These are phyloP conservation scores for Petrolisthes cinctipes DNA, from an alignment of 2,888 invertebrate species.

Conservation along the genomic window DNA sequence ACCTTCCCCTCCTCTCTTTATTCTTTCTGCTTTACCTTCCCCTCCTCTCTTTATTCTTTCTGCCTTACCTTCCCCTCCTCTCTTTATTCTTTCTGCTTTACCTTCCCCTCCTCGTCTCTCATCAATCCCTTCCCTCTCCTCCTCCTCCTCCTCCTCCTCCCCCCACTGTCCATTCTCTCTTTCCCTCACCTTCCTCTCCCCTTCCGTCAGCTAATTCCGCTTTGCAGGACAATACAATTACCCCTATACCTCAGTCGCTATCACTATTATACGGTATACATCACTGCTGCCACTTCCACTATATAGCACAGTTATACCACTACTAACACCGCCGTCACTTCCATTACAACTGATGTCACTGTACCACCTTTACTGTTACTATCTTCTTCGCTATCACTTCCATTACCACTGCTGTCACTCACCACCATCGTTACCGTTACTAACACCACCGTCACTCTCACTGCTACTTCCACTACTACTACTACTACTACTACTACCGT, in stretches of 20 bases:
- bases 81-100: neutral
- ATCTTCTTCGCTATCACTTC: constrained; percentile 1
- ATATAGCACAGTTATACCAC: neutral
- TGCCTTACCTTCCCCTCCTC: neutral
- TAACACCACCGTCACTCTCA: neutral
- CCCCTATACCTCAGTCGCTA: neutral
- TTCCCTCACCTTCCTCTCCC: neutral
- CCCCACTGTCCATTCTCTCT: neutral
- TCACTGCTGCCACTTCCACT: neutral
- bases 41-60: neutral
- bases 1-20: no score
- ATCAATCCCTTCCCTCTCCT: neutral
- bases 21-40: no score
- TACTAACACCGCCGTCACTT: neutral
- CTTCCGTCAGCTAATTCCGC: neutral
- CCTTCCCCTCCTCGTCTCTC: neutral
- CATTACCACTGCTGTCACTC: neutral
- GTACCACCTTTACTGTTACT: neutral
- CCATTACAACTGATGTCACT: neutral
- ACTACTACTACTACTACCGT: neutral
- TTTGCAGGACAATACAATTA: neutral
- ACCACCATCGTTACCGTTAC: neutral
- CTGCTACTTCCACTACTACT: neutral
- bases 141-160: neutral
- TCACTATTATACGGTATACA: neutral